These are phyloP conservation scores for Drosophila micromelanica DNA, from an alignment of 1,140 invertebrate species.

Conservation along the genomic window DNA sequence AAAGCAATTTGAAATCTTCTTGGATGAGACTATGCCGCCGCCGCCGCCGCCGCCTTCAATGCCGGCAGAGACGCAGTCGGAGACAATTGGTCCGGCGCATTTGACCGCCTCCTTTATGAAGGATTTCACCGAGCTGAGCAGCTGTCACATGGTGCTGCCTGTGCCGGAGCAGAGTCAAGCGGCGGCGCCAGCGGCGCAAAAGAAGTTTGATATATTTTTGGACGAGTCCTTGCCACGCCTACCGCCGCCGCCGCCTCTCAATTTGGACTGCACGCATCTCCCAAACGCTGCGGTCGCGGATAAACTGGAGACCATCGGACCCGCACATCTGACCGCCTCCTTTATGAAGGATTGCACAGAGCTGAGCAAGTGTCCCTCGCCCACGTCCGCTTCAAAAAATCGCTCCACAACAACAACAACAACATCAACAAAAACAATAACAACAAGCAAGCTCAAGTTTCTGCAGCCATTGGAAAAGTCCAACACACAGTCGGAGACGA, in stretches of 20 bases:
- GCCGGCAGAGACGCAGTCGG: constrained; percentile 36
- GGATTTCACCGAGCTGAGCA: constrained; percentile 35
- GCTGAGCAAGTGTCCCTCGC: constrained; percentile 36
- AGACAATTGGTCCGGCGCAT: constrained; percentile 21
- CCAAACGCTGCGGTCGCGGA: constrained; percentile 26
- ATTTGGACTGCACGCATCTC: constrained; percentile 31
- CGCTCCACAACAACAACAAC: background rate
- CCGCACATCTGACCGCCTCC: constrained; percentile 47
- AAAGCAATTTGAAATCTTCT: constrained; percentile 57
- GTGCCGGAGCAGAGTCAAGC: background rate
- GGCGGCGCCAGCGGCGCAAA: background rate
- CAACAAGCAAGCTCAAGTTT: constrained; percentile 20
- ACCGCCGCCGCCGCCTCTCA: background rate
- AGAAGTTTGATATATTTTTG: constrained; percentile 54
- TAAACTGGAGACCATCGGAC: constrained; percentile 20
- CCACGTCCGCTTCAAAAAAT: background rate
- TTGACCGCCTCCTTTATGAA: constrained; percentile 47
- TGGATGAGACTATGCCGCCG: constrained; percentile 54
- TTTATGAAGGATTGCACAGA: constrained; percentile 70
- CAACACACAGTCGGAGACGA: background rate
- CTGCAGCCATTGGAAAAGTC: constrained; percentile 15
- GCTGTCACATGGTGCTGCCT: constrained; percentile 11
- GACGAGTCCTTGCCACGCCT: constrained; percentile 50
- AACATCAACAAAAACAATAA: constrained; percentile 2
- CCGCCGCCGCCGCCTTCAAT: background rate